These are phyloP conservation scores for Astur gentilis DNA, from an alignment of 2,113 vertebrate species.

Conservation along the genomic window DNA sequence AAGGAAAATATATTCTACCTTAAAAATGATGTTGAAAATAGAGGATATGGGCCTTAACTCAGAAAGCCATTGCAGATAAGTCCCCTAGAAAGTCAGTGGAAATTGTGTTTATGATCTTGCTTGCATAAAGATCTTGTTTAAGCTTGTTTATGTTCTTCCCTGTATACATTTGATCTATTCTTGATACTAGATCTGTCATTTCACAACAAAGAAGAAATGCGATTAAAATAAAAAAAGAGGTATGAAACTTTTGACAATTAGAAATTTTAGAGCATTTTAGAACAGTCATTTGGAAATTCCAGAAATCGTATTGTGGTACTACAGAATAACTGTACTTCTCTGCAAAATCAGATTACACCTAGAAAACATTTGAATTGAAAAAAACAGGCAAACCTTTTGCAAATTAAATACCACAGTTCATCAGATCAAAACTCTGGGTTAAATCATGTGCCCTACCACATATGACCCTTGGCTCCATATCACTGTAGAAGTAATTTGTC, in stretches of 20 bases:
- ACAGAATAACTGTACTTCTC: not conserved
- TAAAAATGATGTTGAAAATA: not conserved
- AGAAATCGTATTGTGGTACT: not conserved
- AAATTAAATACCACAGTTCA: slow-evolving; percentile 20
- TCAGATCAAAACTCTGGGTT: not conserved
- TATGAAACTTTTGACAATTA: not conserved
- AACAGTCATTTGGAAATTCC: not conserved
- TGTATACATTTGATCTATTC: not conserved
- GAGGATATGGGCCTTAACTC: not conserved
- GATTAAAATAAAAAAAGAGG: not conserved
- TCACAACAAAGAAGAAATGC: not conserved
- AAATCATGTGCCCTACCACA: not conserved
- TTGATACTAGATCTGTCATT: not conserved
- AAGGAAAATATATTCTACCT: not conserved
- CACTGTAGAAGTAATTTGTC: not conserved
- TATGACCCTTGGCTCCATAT: not conserved
- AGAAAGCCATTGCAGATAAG: not conserved
- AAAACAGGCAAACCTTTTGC: not conserved
- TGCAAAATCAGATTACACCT: not conserved
- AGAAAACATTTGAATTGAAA: not conserved
- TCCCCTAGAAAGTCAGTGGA: not conserved
- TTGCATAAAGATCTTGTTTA: not conserved
- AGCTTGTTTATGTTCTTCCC: not conserved
- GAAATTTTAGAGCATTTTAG: not conserved
- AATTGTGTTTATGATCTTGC: not conserved